Conservation (phyloP, 2,113 vertebrate species). For the Andinoacara biseriatus region DNA sequence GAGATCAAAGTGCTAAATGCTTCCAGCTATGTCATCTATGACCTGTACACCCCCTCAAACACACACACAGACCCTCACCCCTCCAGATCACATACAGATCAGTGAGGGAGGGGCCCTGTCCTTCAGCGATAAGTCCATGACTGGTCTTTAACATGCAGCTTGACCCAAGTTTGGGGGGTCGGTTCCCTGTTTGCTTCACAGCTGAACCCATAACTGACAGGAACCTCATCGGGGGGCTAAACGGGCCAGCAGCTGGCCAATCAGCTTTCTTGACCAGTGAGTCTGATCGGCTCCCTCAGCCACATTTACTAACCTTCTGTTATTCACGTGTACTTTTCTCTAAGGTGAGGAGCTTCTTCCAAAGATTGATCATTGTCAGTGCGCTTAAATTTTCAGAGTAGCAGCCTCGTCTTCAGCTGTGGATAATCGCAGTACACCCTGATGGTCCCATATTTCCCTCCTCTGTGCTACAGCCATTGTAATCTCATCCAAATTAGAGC, state of each 20-base stretch:
- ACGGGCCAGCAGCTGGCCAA: not conserved
- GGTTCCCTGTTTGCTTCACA: not conserved
- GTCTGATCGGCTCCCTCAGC: not conserved
- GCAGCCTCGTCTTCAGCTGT: no score
- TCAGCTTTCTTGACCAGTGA: not conserved
- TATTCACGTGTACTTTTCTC: not conserved
- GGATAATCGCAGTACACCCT: no score
- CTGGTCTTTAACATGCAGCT: not conserved
- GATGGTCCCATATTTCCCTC: no score
- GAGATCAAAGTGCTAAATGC: slow-evolving; percentile 7
- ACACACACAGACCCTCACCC: no score
- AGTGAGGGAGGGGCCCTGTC: not conserved
- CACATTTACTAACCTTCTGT: not conserved
- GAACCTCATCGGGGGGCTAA: not conserved
- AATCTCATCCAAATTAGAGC: no score
- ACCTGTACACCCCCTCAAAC: not conserved
- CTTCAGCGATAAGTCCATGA: not conserved
- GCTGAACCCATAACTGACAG: no score
- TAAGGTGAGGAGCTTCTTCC: fast-evolving
- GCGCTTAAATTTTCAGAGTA: no score
- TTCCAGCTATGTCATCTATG: not conserved
- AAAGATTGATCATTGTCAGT: no score
- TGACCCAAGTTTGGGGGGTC: not conserved
- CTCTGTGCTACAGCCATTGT: no score
- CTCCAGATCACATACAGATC: not conserved